Evolutionary conservation across 2,797 vertebrate genomes (phyloP), one percentile per base, ranked within the genome.

Genomic region (Myotis planiceps): DNA sequence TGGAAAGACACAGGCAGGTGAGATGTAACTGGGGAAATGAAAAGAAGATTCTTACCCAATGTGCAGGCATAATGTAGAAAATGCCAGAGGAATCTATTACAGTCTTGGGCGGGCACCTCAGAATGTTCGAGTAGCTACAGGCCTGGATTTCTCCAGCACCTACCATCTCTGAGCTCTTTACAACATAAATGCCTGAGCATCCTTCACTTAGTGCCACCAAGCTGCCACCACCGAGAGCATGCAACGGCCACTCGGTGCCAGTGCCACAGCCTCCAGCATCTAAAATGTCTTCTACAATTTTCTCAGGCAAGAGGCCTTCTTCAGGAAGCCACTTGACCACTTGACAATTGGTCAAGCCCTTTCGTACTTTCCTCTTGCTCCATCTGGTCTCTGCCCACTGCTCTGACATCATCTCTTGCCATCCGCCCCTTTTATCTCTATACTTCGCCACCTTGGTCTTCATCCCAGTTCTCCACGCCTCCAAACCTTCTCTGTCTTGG

Each of bases 11-110:
- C 68, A 49, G 37, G 81, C 83, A 82, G 88, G 79, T 68, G 83
- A 94, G 90, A 94, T 90, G 63, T 71, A 72, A 58, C 93, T 3
- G 25, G 88, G 93, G 92, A 97, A 96, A 88, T 93, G 81, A 89
- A 96, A 94, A 94, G 81, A 71, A 75, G 65, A 93, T 95, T 72
- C 92, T 92, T 90, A 76, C 32, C 27, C 27, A 15, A 0, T 49
- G 75, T 66, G 93, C 88, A 76, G 91, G n/a, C 42, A 95, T 72
- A 89, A 87, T 78, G 60, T 16, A 76, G 95, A 91, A 94, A 81
- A 74, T 53, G 94, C 91, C 49, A 65, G 55, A 32, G 83, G 90
- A 95, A 76, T 81, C 88, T 76, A n/a, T 92, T 39, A 69, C 1
- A 1, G 74, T 23, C 15, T n/a, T 27, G 74, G 74, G 69, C 1